phyloP scores from a whole-genome alignment of 2,888 invertebrate genomes.

The Polylopha cassiicola region DNA sequence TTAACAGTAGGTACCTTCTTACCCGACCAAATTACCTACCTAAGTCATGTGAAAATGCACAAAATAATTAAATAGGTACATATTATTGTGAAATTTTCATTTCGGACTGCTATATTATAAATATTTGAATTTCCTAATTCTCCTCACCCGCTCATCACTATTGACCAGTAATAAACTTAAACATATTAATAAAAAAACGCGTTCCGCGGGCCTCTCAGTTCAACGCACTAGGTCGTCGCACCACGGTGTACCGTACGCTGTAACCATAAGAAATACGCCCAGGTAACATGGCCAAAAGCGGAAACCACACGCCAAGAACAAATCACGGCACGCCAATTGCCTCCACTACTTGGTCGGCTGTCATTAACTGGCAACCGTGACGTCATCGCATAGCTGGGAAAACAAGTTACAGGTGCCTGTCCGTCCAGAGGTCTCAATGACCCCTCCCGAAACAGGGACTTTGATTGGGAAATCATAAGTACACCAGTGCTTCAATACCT shows the following conservation, averaged over 20 bases:
- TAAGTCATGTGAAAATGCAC: too few species aligned
- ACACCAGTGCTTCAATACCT: too few species aligned
- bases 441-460: slow-evolving; percentile 38
- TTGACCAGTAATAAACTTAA: slow-evolving; percentile 23
- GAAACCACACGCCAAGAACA: slow-evolving; percentile 40
- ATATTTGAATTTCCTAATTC: slow-evolving; percentile 9
- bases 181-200: slow-evolving; percentile 50
- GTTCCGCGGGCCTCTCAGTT: slow-evolving; percentile 59
- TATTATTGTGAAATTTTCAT: too few species aligned
- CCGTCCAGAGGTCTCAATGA: slow-evolving; percentile 43
- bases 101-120: neutral
- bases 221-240: slow-evolving; percentile 70
- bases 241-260: slow-evolving; percentile 65
- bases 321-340: slow-evolving; percentile 45
- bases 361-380: slow-evolving; percentile 52
- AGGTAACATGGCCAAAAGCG: slow-evolving; percentile 54
- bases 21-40: too few species aligned
- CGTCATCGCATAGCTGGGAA: slow-evolving; percentile 62
- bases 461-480: slow-evolving; percentile 10
- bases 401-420: slow-evolving; percentile 65
- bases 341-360: slow-evolving; percentile 46
- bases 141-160: slow-evolving; percentile 11
- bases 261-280: slow-evolving; percentile 65
- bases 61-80: too few species aligned
- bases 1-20: too few species aligned